Evolutionary conservation across 2,888 invertebrate genomes (phyloP).

Genomic region (Deilephila elpenor): DNA sequence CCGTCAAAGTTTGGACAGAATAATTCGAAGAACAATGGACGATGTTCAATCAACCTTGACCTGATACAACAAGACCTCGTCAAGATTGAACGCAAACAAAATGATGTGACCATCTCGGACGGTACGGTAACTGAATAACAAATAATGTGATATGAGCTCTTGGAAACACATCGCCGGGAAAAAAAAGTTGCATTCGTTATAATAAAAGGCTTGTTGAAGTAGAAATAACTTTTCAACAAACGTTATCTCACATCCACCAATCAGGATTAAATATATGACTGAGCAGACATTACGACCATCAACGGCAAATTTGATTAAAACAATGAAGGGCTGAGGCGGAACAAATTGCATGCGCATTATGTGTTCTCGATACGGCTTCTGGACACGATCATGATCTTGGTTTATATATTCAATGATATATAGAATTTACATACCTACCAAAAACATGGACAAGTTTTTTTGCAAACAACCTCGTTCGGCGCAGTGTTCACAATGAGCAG

Average conservation of each 20-base stretch:
- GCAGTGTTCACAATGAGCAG: slow-evolving; percentile 46
- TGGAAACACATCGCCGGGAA: background rate
- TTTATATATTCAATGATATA: background rate
- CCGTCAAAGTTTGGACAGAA: background rate
- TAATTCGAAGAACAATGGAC: slow-evolving; percentile 11
- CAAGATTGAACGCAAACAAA: slow-evolving; percentile 5
- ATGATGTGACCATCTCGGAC: background rate
- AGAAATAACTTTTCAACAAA: too few relatives aligned
- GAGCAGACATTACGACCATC: background rate
- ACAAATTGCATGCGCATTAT: slow-evolving; percentile 26
- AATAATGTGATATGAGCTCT: background rate
- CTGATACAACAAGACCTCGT: slow-evolving; percentile 2
- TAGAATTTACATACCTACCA: background rate
- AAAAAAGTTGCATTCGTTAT: background rate
- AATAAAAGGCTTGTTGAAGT: too few relatives aligned
- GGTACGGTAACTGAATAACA: background rate
- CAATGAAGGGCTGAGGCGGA: slow-evolving; percentile 22
- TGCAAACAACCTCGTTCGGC: slow-evolving; percentile 38
- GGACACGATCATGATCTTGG: background rate
- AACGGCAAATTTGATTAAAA: slow-evolving; percentile 21
- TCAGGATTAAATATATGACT: background rate
- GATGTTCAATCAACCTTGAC: slow-evolving; percentile 15
- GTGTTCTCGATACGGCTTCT: slow-evolving; percentile 26
- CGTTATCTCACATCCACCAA: background rate
- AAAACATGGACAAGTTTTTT: slow-evolving; percentile 11